Evolutionary conservation across 2,113 vertebrate genomes (phyloP).

Genomic region (Apteryx mantelli): DNA sequence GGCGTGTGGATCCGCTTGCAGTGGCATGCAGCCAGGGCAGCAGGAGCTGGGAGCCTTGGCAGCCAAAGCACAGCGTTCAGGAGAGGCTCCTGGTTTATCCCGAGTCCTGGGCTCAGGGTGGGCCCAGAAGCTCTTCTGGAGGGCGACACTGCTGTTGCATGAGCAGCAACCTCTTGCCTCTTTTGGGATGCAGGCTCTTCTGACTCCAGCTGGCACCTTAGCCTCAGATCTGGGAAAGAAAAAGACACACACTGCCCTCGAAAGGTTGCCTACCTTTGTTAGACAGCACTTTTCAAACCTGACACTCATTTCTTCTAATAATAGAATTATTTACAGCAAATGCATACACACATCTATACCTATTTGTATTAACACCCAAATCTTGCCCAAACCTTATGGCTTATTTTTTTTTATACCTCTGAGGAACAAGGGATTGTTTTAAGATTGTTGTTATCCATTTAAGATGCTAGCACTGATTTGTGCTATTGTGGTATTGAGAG

Average conservation of each 20-base stretch:
- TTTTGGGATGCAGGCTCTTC: background rate
- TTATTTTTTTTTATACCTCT: background rate
- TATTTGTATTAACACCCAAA: background rate
- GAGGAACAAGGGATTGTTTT: background rate
- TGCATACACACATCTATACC: background rate
- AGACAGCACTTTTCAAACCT: background rate
- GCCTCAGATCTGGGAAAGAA: background rate
- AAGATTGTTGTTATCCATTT: background rate
- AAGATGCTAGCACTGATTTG: background rate
- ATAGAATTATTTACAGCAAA: background rate
- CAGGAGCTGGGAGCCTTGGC: background rate
- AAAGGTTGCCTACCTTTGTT: background rate
- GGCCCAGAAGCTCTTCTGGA: background rate
- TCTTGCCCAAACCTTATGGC: background rate
- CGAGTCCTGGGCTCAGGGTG: background rate
- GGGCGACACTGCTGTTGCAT: background rate
- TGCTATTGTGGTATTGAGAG: background rate
- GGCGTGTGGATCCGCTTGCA: background rate
- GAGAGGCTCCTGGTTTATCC: background rate
- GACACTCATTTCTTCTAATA: background rate
- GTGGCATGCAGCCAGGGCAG: background rate
- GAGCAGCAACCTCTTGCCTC: too few species aligned
- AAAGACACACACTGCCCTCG: background rate
- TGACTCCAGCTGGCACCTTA: background rate
- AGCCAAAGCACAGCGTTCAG: background rate